These are phyloP conservation scores for Diloba caeruleocephala DNA, from an alignment of 2,888 invertebrate genomes.

Conservation along the genomic window DNA sequence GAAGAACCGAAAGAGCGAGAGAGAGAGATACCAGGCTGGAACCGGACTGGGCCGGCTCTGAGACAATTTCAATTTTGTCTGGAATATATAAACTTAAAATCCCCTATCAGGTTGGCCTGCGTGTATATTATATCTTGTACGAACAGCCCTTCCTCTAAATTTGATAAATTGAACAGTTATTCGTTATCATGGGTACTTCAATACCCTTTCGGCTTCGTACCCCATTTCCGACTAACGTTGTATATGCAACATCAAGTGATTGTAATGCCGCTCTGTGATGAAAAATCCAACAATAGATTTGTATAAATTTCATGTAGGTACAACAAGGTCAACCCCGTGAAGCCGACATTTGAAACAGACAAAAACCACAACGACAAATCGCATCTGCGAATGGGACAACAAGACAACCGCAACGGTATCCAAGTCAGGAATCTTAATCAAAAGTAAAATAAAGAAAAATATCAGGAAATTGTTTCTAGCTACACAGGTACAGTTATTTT, in stretches of 20 bases:
- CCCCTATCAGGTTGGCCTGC: no score
- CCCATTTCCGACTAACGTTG: no score
- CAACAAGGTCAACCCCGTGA: not conserved
- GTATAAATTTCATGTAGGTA: not conserved
- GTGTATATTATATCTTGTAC: no score
- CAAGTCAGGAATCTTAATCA: slow-evolving; percentile 65
- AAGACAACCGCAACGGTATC: slow-evolving; percentile 75
- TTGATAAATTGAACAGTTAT: no score
- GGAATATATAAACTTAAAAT: no score
- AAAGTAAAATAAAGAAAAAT: slow-evolving; percentile 56
- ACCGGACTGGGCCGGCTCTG: no score
- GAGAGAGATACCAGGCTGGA: no score
- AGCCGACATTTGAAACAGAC: slow-evolving; percentile 26
- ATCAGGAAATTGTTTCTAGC: slow-evolving; percentile 85
- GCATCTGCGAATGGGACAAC: slow-evolving; percentile 50
- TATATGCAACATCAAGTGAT: slow-evolving; percentile 20
- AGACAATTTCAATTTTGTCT: no score
- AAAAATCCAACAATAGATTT: slow-evolving; percentile 3
- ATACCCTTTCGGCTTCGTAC: no score
- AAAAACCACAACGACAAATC: slow-evolving; percentile 26
- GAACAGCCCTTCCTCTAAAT: no score
- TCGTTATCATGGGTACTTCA: no score
- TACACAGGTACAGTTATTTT: slow-evolving; percentile 84
- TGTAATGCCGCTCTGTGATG: slow-evolving; percentile 19
- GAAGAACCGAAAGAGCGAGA: no score